Evolutionary conservation across 2,113 vertebrate genomes (phyloP).

Genomic region (Chelonoidis abingdonii): DNA sequence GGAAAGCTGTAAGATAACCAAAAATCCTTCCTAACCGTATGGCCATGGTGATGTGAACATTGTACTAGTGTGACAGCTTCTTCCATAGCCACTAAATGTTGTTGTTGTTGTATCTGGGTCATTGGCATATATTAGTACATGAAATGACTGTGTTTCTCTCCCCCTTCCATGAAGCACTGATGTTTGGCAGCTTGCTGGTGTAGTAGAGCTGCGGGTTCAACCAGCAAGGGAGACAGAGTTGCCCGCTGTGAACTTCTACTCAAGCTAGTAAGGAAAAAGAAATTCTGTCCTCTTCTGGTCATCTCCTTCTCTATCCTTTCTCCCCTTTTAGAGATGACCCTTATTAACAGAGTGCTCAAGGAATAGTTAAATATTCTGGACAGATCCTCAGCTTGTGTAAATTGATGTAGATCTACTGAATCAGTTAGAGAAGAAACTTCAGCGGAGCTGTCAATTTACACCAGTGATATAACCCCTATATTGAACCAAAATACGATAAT

Average conservation of each 20-base stretch:
- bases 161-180: neutral
- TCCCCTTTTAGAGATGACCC: too few species aligned
- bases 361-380: neutral
- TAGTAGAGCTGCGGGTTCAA: too few species aligned
- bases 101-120: neutral
- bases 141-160: neutral
- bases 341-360: too few species aligned
- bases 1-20: neutral
- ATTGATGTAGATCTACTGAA: neutral
- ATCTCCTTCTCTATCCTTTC: neutral
- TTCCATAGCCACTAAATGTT: neutral
- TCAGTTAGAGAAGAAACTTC: neutral
- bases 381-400: neutral
- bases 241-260: neutral
- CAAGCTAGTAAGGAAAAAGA: neutral
- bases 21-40: neutral
- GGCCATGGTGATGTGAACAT: neutral
- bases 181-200: too few species aligned
- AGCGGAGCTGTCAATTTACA: neutral
- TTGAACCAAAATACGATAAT: neutral
- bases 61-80: neutral
- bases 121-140: neutral
- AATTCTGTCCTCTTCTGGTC: neutral
- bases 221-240: neutral
- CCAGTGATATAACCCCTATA: neutral